A percentile compares a stretch with the other conserved stretches of the same genome.
phyloP scores from a whole-genome alignment of 1,140 invertebrate species.

The Bilobella aurantiaca region DNA sequence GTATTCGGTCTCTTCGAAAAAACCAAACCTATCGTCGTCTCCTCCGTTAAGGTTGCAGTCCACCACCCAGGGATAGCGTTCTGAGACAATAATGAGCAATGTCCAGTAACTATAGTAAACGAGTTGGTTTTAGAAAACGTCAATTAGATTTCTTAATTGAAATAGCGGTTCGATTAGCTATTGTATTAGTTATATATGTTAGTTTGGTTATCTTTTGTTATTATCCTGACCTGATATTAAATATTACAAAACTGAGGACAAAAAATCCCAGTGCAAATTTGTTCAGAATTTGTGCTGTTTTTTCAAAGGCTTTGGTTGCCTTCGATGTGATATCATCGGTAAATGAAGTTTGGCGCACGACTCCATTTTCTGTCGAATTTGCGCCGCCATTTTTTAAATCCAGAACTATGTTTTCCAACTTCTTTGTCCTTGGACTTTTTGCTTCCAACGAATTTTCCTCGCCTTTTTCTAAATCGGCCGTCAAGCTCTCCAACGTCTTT shows the following conservation, averaged over 20 bases:
- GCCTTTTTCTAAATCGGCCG: neutral
- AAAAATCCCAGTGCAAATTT: conserved; percentile 17
- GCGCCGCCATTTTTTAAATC: no score
- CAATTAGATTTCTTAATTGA: no score
- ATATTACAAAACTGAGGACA: neutral
- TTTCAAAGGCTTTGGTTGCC: neutral
- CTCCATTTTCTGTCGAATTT: no score
- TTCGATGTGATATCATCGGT: neutral
- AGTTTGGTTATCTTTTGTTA: no score
- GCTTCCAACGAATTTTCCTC: no score
- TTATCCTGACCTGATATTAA: conserved; percentile 14
- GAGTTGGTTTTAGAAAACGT: no score
- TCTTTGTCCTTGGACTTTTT: neutral
- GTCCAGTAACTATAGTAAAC: no score
- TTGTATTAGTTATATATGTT: no score
- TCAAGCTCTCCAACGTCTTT: neutral
- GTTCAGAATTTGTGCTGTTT: conserved; percentile 10
- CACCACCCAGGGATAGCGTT: conserved; percentile 14
- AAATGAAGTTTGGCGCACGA: neutral
- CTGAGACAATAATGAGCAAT: conserved; percentile 2
- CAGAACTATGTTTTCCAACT: neutral
- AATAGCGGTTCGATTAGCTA: no score
- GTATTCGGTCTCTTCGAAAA: no score
- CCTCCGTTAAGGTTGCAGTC: conserved; percentile 7
- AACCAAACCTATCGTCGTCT: neutral